Conservation (phyloP, 1,140 invertebrate genomes). For the Penaeus vannamei region DNA sequence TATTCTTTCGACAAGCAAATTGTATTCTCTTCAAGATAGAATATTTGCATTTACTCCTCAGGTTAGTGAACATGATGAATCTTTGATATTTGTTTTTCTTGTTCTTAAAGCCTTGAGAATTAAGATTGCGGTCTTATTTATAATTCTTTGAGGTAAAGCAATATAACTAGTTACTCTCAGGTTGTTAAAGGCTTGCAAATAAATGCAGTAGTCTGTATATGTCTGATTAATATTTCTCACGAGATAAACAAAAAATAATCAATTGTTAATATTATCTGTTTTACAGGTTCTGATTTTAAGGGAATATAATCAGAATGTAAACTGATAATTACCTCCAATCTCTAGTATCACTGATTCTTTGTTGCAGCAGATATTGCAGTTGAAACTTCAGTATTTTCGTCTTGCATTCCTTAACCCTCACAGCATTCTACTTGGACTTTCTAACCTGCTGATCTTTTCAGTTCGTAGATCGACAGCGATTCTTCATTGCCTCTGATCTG, state of each 20-base stretch:
- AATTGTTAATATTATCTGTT: no score
- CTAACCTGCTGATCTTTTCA: conserved; percentile 73
- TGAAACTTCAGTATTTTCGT: not conserved
- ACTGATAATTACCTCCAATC: not conserved
- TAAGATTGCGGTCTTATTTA: not conserved
- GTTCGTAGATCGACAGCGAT: conserved; percentile 95
- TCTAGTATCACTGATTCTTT: no score
- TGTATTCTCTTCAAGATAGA: conserved; percentile 95
- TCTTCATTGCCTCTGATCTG: conserved; percentile 97
- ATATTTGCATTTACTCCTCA: conserved; percentile 99
- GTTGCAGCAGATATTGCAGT: no score
- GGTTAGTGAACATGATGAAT: conserved; percentile 76
- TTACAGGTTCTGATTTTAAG: no score
- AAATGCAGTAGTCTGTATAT: no score
- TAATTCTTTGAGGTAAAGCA: not conserved
- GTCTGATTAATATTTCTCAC: no score
- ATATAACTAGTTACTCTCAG: no score
- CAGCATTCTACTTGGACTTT: no score
- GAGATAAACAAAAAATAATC: no score
- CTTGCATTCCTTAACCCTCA: not conserved
- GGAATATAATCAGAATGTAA: no score
- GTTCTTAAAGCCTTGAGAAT: not conserved
- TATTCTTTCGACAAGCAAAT: conserved; percentile 97
- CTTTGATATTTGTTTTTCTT: conserved; percentile 35
- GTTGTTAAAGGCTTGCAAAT: no score